Evolutionary conservation across 2,797 vertebrate species (phyloP), one percentile per base, ranked within the genome.

Genomic region (Enteromius mattozi): DNA sequence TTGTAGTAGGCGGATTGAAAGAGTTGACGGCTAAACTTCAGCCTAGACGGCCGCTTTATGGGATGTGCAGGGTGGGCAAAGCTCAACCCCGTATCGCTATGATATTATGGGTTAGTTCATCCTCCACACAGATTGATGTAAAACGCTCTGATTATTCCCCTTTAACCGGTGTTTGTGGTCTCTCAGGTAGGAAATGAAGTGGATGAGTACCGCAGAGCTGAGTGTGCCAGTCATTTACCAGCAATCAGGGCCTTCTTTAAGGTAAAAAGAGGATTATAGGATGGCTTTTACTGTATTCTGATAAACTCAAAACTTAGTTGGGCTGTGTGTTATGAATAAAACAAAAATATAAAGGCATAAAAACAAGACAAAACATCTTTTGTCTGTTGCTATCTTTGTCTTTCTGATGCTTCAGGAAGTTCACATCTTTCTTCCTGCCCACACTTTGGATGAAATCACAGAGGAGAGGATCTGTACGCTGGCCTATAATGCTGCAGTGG

Each of bases 391-490:
- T 71, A 16, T 79, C 10, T 72, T 33, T 77, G 17, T 59, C 59
- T 71, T 16, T 81, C 8, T 51, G 10, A 30, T 56, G n/a, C 77
- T 12, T 61, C 80, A 93, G 93, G 93, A 93, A 81, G 93, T 92
- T 68, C 86, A 86, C 17, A 88, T 89, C 21, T 87, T 93, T 85
- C 81, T 93, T 86, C 89, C 88, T 2, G 93, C 92, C 51, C 71
- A 81, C 13, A 86, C 65, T 1, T 1, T 84, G 2, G 88, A 92
- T 56, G 92, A 93, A 70, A 88, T 92, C 75, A 92, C 90, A 2
- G 27, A 76, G 84, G 91, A 92, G 61, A 81, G 81, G 65, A 90
- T 94, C 78, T 71, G 3, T 21, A 56, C 65, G 0, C 75, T 83
- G 0, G 78, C 92, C 85, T 51, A 81, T 17, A 87, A 80, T 27